These are phyloP conservation scores for Rotaria sp. DNA, from an alignment of 2,888 invertebrate genomes.

Conservation along the genomic window DNA sequence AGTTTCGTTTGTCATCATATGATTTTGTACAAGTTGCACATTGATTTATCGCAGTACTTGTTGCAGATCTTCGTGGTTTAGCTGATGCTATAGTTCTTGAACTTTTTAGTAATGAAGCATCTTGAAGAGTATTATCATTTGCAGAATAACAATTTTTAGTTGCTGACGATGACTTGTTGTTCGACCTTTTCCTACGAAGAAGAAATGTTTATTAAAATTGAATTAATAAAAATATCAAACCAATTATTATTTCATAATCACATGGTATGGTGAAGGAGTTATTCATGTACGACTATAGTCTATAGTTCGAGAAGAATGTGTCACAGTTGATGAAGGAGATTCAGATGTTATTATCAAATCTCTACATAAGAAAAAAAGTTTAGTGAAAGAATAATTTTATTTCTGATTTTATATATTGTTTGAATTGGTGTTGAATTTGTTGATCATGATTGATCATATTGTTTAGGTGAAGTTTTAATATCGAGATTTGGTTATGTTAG, in stretches of 20 bases:
- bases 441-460: not conserved
- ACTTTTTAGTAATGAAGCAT: not conserved
- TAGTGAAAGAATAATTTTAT: not conserved
- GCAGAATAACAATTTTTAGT: not conserved
- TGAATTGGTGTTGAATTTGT: not conserved
- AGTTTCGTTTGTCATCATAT: slow-evolving; percentile 47
- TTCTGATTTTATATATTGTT: not conserved
- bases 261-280: not conserved
- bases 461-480: not conserved
- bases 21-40: slow-evolving; percentile 51
- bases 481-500: not conserved
- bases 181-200: not conserved
- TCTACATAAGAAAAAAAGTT: not conserved
- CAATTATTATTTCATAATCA: slow-evolving; percentile 7
- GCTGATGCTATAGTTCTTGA: not conserved
- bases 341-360: not conserved
- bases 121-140: not conserved
- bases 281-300: not conserved
- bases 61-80: not conserved
- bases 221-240: not conserved
- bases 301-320: not conserved
- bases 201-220: not conserved
- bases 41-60: slow-evolving; percentile 42
- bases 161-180: not conserved
- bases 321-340: not conserved